These are phyloP conservation scores for Lordiphosa andalusiaca DNA, from an alignment of 2,888 invertebrate species.

Conservation along the genomic window DNA sequence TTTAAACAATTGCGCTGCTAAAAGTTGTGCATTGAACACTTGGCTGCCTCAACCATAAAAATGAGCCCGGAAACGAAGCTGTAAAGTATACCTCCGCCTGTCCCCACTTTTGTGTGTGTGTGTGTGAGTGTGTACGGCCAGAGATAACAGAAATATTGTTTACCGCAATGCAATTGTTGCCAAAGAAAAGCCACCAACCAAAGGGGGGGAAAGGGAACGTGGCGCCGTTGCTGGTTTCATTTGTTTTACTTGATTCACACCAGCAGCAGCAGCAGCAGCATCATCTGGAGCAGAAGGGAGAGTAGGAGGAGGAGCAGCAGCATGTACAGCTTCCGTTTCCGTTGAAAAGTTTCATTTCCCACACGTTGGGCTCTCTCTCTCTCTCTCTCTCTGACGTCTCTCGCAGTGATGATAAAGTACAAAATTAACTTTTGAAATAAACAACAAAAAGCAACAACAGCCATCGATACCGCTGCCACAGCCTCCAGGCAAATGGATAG, in stretches of 20 bases:
- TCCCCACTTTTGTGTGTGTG: constrained; percentile 26
- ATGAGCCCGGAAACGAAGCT: constrained; percentile 57
- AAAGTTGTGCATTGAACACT: constrained; percentile 74
- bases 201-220: not conserved
- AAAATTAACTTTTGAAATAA: constrained; percentile 72
- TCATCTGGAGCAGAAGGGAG: constrained; percentile 23
- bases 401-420: constrained; percentile 58
- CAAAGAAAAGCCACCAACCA: constrained; percentile 50
- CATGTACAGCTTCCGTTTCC: constrained; percentile 70
- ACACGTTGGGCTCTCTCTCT: constrained; percentile 27
- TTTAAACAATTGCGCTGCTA: constrained; percentile 64
- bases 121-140: constrained; percentile 45
- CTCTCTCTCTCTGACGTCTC: constrained; percentile 24
- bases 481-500: constrained; percentile 41
- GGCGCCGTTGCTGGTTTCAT: constrained; percentile 34
- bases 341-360: constrained; percentile 68
- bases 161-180: constrained; percentile 72
- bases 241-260: constrained; percentile 72
- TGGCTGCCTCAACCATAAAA: constrained; percentile 57
- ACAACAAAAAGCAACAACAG: constrained; percentile 45
- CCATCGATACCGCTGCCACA: constrained; percentile 16
- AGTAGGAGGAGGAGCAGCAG: constrained; percentile 16
- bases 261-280: constrained; percentile 42
- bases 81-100: constrained; percentile 53
- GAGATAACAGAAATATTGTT: constrained; percentile 73